A percentile compares a stretch with the other conserved stretches of the same genome.
phyloP scores from a whole-genome alignment of 2,888 invertebrate species.

The Charanyca ferruginea region DNA sequence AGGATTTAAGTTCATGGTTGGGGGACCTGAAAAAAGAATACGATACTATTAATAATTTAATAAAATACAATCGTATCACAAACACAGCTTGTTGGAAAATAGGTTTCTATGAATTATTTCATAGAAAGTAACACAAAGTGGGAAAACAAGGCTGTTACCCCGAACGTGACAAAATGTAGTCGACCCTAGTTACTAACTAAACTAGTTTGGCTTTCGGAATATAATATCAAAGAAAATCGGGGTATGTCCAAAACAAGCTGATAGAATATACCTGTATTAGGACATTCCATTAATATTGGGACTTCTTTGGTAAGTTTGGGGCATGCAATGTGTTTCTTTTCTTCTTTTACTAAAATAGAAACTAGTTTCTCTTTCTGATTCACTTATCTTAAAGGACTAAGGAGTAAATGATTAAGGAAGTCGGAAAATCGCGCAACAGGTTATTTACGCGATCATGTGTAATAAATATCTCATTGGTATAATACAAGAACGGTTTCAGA shows the following conservation, averaged over 20 bases:
- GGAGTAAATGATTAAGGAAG: not conserved
- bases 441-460: not conserved
- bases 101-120: too few relatives aligned
- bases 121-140: conserved; percentile 30
- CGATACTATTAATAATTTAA: not conserved
- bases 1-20: too few relatives aligned
- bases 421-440: not conserved
- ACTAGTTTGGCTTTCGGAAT: conserved; percentile 48
- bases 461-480: not conserved
- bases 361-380: too few relatives aligned
- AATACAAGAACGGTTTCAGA: not conserved
- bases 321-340: conserved; percentile 13
- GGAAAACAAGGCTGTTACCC: conserved; percentile 27
- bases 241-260: conserved; percentile 24
- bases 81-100: not conserved
- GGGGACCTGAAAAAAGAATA: not conserved
- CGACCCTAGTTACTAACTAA: conserved; percentile 39
- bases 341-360: not conserved
- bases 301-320: conserved; percentile 17
- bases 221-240: conserved; percentile 45
- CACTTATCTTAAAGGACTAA: too few relatives aligned
- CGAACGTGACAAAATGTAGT: conserved; percentile 54
- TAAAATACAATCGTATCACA: not conserved
- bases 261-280: conserved; percentile 41
- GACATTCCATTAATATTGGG: conserved; percentile 31